Base-by-base conservation (phyloP, 2,797 vertebrate genomes). In the Zalophus californianus region DNA sequence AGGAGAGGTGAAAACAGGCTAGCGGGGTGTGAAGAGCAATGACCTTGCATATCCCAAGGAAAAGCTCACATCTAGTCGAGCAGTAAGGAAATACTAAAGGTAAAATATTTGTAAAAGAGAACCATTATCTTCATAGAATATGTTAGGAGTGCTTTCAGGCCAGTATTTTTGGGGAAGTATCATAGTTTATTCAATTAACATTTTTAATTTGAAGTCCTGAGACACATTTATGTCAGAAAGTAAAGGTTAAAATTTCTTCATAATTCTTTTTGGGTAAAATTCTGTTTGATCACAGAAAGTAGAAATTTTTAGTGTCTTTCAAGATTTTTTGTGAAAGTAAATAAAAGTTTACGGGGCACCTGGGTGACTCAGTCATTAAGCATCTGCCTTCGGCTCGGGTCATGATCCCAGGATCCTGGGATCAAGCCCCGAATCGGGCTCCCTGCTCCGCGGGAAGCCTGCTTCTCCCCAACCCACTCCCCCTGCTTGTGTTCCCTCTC, bases 191-290 rank as follows among this genome's bases (percentile, higher is more conserved):
- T 93, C 72, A 73, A 15, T 91, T 90, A 91, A 60, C 14, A 35
- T 68, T 86, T 66, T 70, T 29, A 38, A 96, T 66, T 70, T 29
- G n/a, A 96, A 97, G 72, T 96, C 5, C 29, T 20, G n/a, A 64
- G 4, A 48, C 7, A 50, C 16, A 50, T 56, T 72, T 75, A 52
- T 35, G 18, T 91, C 32, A 78, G 16, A 91, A 84, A 38, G 56
- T 27, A 35, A 90, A 73, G 21, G 72, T 82, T 68, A 73, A 90
- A 80, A 54, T 80, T 87, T 41, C 8, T 92, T 96, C 25, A 50
- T 54, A 79, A 35, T 68, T 4, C 1, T 5, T 70, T 5, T 60
- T 62, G 8, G 73, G 10, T 92, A 84, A 95, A 80, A 78, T 52
- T 82, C 10, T 82, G 50, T 32, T 66, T n/a, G 1, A 41, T 60